phyloP scores from a whole-genome alignment of 2,888 invertebrate species.

The Nasonovia ribisnigri region DNA sequence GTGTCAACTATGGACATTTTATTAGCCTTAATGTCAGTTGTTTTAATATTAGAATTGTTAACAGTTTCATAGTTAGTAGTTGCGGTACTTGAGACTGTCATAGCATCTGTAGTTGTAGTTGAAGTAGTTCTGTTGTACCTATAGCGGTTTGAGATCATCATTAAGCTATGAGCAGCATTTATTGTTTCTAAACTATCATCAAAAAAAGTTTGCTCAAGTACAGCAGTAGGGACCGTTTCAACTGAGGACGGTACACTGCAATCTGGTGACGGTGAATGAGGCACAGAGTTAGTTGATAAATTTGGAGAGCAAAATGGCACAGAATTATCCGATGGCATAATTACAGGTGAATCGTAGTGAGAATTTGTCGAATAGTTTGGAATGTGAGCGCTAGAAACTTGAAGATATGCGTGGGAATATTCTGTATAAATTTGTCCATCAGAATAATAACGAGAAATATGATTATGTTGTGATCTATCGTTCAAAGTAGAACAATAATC shows the following conservation, averaged over 20 bases:
- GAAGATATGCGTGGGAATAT: conserved; percentile 43
- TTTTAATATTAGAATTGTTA: background rate
- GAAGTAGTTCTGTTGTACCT: conserved; percentile 54
- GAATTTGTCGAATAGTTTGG: conserved; percentile 43
- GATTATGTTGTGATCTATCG: conserved; percentile 31
- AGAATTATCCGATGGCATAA: conserved; percentile 55
- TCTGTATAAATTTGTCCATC: conserved; percentile 53
- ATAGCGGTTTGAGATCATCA: conserved; percentile 58
- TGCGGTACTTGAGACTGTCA: background rate
- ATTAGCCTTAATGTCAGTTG: background rate
- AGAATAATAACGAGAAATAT: conserved; percentile 38
- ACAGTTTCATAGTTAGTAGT: background rate
- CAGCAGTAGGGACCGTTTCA: conserved; percentile 50
- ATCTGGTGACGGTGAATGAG: conserved; percentile 55
- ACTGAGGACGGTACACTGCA: conserved; percentile 53
- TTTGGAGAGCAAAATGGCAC: conserved; percentile 59
- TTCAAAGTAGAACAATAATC: conserved; percentile 32
- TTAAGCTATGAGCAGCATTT: conserved; percentile 57
- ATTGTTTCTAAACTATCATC: conserved; percentile 62
- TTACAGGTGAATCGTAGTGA: conserved; percentile 48
- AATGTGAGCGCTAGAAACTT: conserved; percentile 59
- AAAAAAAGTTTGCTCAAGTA: conserved; percentile 55
- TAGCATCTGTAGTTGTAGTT: background rate
- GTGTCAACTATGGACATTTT: background rate
- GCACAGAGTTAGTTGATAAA: conserved; percentile 13